A percentile compares a stretch with the other conserved stretches of the same genome.
Evolutionary conservation across 2,797 vertebrate genomes (phyloP).

Genomic region (Smutsia temminckii): DNA sequence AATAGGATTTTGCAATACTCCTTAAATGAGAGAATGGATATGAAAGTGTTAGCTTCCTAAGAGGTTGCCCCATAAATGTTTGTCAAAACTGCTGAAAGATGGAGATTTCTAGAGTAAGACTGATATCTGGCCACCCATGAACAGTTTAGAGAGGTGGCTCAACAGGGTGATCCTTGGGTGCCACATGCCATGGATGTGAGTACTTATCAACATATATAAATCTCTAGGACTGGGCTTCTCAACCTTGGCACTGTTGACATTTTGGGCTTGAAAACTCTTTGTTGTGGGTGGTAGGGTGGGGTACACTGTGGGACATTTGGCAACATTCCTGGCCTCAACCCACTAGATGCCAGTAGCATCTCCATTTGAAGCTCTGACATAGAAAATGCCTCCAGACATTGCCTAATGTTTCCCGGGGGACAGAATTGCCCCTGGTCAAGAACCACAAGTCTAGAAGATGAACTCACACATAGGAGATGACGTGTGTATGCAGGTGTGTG

Average conservation of each 20-base stretch:
- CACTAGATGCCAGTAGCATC: neutral
- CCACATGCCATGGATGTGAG: no score
- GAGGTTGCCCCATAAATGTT: neutral
- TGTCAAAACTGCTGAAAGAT: neutral
- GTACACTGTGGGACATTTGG: neutral
- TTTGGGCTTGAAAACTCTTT: neutral
- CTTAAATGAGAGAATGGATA: constrained; percentile 13
- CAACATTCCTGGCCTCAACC: neutral
- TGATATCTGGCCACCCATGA: neutral
- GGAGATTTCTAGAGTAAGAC: neutral
- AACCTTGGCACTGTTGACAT: neutral
- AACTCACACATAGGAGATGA: neutral
- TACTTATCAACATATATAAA: neutral
- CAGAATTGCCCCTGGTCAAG: neutral
- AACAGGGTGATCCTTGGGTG: neutral
- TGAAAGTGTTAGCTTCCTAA: constrained; percentile 19
- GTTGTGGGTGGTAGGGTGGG: neutral
- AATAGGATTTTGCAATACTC: constrained; percentile 52
- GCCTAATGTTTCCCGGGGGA: neutral
- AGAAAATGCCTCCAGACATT: neutral
- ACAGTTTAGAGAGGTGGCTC: neutral
- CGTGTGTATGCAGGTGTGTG: neutral
- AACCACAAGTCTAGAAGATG: neutral
- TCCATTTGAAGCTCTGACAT: neutral
- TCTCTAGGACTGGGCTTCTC: neutral